Conservation (phyloP, 2,888 invertebrate species). For the Aphidius colemani region DNA sequence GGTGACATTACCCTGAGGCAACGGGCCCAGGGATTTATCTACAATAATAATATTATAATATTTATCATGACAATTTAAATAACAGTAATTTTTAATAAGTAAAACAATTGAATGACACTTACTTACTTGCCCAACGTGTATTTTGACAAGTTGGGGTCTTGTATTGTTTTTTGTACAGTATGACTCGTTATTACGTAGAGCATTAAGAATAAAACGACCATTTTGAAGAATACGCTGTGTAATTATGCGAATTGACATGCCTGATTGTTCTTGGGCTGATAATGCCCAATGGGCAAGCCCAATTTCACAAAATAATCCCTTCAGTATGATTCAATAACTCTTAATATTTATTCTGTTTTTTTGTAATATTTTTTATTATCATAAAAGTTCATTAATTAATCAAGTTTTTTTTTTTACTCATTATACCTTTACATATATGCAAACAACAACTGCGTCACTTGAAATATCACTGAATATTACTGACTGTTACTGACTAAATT, state of each 20-base stretch:
- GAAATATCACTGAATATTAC: too few relatives aligned
- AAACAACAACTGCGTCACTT: too few relatives aligned
- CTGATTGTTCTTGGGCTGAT: slow-evolving; percentile 46
- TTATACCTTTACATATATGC: too few relatives aligned
- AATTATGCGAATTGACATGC: slow-evolving; percentile 54
- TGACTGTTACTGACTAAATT: too few relatives aligned
- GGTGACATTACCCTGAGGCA: slow-evolving; percentile 46
- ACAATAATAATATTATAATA: background rate
- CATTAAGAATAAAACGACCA: slow-evolving; percentile 53
- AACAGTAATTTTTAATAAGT: too few relatives aligned
- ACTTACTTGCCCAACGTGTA: slow-evolving; percentile 58
- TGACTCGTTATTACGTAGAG: slow-evolving; percentile 44
- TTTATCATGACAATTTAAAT: background rate
- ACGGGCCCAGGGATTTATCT: slow-evolving; percentile 55
- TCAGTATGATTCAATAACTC: slow-evolving; percentile 31
- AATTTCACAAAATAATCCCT: slow-evolving; percentile 34
- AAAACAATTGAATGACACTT: slow-evolving; percentile 32
- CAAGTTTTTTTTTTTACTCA: too few relatives aligned
- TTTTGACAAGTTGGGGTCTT: slow-evolving; percentile 49
- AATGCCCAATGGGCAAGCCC: slow-evolving; percentile 50
- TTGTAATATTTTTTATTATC: too few relatives aligned
- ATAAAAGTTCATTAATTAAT: too few relatives aligned
- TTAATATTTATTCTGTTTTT: background rate
- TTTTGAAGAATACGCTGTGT: slow-evolving; percentile 52
- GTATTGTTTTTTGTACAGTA: slow-evolving; percentile 41